Evolutionary conservation across 2,888 invertebrate species (phyloP), one percentile per base, ranked within the genome.

Genomic region (Volucella bombylans): DNA sequence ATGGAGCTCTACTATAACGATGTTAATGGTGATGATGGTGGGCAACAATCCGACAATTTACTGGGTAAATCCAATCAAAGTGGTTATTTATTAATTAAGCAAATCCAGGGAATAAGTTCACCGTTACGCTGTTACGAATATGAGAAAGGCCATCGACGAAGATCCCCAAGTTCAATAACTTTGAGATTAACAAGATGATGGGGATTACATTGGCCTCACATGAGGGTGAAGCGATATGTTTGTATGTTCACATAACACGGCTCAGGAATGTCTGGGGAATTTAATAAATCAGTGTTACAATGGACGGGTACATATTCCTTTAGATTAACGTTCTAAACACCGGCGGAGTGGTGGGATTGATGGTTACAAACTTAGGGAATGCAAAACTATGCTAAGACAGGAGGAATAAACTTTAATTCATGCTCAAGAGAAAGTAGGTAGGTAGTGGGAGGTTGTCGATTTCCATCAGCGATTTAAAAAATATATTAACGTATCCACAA

Each of bases 11-110:
- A 1, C 31, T 31, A 31, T 31, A 6, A 6, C 31, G 6, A 31
- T 31, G 31, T 0, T 31, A 49, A 39, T 49, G 47, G 54, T 38
- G 23, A 6, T 31, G 57, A 39, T 49, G 47, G 54, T 38, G 23
- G 55, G 41, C 12, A 15, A 43, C 52, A 79, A 77, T 77, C 71
- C 54, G 77, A 67, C 77, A 55, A 77, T 77, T 82, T 72, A 77
- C 61, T 18, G 18, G 18, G 18, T 57, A 73, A 78, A 82, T 82
- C 82, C 78, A 78, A 82, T 82, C 82, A 71, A 82, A 67, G 73
- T 78, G 68, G 72, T 82, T 82, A 82, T 82, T 82, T 72, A 82
- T 82, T 78, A 78, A 82, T 82, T 82, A 82, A 55, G 62, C 65
- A 72, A 82, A 71, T 72, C 54, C 57, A 31, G 54, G 10, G 31